Evolutionary conservation across 2,113 vertebrate species (phyloP).

Genomic region (Motacilla tschutschensis): DNA sequence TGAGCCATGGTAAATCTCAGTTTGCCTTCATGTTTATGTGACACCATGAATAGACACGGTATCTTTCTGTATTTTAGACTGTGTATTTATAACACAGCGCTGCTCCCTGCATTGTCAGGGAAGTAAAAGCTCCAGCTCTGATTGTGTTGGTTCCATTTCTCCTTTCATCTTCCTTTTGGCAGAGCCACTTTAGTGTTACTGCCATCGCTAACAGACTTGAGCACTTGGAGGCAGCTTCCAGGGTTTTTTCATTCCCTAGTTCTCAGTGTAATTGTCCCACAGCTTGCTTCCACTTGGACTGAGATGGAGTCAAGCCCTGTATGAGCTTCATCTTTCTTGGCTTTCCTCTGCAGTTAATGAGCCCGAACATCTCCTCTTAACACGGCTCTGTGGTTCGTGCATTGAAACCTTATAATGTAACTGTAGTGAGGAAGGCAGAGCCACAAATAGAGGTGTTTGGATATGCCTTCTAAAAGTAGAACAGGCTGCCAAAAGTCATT

Average conservation of each 20-base stretch:
- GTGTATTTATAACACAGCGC: neutral
- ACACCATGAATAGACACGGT: neutral
- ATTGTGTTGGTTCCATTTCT: neutral
- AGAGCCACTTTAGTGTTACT: neutral
- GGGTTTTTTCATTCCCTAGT: neutral
- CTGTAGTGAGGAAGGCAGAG: neutral
- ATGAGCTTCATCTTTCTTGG: neutral
- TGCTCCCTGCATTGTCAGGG: neutral
- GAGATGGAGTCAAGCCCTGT: neutral
- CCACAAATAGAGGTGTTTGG: neutral
- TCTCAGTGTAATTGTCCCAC: neutral
- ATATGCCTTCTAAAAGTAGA: neutral
- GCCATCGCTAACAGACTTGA: neutral
- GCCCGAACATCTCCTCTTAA: neutral
- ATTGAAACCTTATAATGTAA: neutral
- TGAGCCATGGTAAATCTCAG: neutral
- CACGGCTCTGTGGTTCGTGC: rapidly evolving
- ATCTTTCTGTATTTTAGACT: neutral
- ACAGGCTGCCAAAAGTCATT: neutral
- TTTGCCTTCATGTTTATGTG: neutral
- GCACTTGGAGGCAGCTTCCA: neutral
- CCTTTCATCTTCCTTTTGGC: neutral
- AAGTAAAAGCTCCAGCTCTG: neutral
- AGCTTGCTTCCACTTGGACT: neutral
- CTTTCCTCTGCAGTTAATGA: neutral